phyloP scores from a whole-genome alignment of 2,113 vertebrate species.

The Nymphicus hollandicus region DNA sequence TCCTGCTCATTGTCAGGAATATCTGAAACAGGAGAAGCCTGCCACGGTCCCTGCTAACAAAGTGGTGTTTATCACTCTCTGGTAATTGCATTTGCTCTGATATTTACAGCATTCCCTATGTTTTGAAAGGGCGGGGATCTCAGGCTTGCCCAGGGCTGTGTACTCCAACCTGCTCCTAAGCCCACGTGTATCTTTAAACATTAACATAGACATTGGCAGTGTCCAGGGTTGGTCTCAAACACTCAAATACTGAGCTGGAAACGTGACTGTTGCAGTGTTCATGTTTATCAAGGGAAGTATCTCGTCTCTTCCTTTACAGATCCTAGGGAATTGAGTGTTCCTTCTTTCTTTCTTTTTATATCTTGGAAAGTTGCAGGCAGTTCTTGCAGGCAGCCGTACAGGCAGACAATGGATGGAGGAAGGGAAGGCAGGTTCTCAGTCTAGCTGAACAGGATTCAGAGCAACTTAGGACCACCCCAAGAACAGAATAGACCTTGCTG shows the following conservation, averaged over 20 bases:
- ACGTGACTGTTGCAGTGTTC: neutral
- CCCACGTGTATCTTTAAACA: neutral
- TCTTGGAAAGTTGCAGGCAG: neutral
- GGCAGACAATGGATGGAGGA: neutral
- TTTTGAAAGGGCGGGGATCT: slow-evolving; percentile 10
- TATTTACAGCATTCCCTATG: slow-evolving; percentile 45
- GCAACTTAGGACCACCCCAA: neutral
- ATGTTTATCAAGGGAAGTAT: neutral
- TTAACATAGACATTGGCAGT: neutral
- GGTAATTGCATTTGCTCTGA: slow-evolving; percentile 30
- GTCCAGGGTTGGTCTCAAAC: neutral
- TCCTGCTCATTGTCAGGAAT: slow-evolving; percentile 11
- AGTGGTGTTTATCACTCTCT: neutral
- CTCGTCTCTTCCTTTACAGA: neutral
- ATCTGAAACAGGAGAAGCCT: neutral
- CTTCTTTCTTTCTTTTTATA: rapidly evolving
- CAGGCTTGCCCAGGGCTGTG: neutral
- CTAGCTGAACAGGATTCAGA: neutral
- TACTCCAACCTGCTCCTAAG: neutral
- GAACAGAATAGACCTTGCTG: neutral
- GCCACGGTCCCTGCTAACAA: neutral
- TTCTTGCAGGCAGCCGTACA: neutral
- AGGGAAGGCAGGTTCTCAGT: neutral
- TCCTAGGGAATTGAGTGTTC: neutral
- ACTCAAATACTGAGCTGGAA: neutral